Percentiles rank a stretch among this genome's conserved stretches.
Evolutionary conservation across 2,888 invertebrate genomes (phyloP).

Genomic region (Rhingia campestris): DNA sequence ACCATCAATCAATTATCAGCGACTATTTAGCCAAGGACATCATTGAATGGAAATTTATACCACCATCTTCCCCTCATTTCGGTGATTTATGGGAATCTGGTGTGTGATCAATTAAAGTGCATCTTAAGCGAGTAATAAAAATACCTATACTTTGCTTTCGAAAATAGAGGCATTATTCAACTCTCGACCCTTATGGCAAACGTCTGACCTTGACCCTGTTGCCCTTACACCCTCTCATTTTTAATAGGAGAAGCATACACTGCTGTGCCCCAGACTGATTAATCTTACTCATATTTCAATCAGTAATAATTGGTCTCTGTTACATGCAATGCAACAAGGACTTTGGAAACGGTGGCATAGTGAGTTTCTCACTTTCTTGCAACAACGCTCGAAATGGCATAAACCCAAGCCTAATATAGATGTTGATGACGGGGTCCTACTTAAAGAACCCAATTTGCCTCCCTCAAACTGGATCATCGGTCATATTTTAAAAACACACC

Average conservation of each 20-base stretch:
- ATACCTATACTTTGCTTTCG: conserved; percentile 46
- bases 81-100: too few relatives aligned
- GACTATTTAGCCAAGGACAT: too few relatives aligned
- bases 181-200: conserved; percentile 37
- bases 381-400: conserved; percentile 45
- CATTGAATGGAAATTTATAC: too few relatives aligned
- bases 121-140: too few relatives aligned
- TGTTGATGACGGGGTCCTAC: conserved; percentile 2
- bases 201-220: not conserved
- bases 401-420: not conserved
- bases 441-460: conserved; percentile 28
- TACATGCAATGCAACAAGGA: conserved; percentile 16
- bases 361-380: conserved; percentile 38
- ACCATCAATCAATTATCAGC: too few relatives aligned
- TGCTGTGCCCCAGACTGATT: conserved; percentile 11
- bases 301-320: conserved; percentile 4
- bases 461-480: conserved; percentile 20
- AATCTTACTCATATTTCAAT: not conserved
- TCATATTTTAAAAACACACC: not conserved
- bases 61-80: too few relatives aligned
- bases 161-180: conserved; percentile 55
- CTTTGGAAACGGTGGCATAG: conserved; percentile 30
- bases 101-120: too few relatives aligned
- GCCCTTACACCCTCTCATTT: conserved; percentile 23
- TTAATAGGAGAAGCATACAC: conserved; percentile 4